Base-by-base conservation (phyloP, 2,113 vertebrate genomes). In the Solea senegalensis region DNA sequence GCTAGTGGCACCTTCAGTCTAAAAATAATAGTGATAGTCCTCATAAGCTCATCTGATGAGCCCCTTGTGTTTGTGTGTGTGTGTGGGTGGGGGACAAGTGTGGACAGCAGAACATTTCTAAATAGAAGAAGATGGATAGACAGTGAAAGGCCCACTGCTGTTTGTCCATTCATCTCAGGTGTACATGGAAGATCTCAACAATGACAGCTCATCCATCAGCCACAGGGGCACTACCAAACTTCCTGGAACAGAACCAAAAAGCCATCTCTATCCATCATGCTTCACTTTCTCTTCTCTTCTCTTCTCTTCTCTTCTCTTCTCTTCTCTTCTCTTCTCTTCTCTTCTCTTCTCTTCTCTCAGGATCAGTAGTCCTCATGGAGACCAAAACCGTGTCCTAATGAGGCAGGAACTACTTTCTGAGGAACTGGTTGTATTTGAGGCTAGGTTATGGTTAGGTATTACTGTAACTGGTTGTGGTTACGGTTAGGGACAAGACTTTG, bases 141-240 rank as follows among this genome's bases (percentile, higher is more conserved):
- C 66, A 62, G 60, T 0, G 50, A 74, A 65, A 83, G 80, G 82
- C 60, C 78, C 64, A 78, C 86, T 82, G 89, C 85, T 82, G 88
- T 88, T 92, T 86, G 89, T 87, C 87, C 88, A 91, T 92, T 90
- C 86, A 86, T 92, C 81, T 90, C 86, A 86, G 81, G 83, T 86
- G 75, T 80, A 75, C 69, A 64, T 78, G 81, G 80, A 86, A 86
- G 84, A 86, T 68, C 89, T 83, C 74, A 80, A 62, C 62, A 49
- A 44, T 88, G 88, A 92, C 90, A 90, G 88, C 84, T 84, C 88
- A 92, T 92, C 90, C 70, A 91, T 92, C 91, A 92, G 85, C 80
- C 81, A 83, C 83, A 71, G 84, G 87, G 84, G 84, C 60, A 83
- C 83, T 74, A 86, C 71, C 54, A 82, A 86, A 78, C 64, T 79